Evolutionary conservation across 2,113 vertebrate genomes (phyloP).

Genomic region (Serinus canaria): DNA sequence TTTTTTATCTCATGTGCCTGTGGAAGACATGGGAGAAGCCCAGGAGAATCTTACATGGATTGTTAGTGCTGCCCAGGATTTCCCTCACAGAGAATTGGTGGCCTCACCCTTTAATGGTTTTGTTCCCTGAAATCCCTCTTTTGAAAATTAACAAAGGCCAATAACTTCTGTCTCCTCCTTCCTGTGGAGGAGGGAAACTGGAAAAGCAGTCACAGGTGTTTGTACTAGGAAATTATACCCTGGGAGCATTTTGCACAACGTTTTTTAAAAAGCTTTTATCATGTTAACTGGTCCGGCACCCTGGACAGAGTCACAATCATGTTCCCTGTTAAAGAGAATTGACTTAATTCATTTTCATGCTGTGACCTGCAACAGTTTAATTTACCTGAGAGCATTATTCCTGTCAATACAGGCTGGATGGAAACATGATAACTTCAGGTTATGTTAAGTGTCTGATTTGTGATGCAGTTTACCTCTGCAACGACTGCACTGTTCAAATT

Average conservation of each 20-base stretch:
- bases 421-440: constrained; percentile 38
- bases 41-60: not conserved
- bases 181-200: not conserved
- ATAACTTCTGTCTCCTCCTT: not conserved
- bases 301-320: not conserved
- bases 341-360: constrained; percentile 29
- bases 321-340: constrained; percentile 26
- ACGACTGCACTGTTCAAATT: constrained; percentile 60
- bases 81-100: not conserved
- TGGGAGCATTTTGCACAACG: not conserved
- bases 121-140: not conserved
- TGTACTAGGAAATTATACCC: not conserved
- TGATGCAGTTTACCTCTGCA: constrained; percentile 41
- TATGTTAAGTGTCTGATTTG: constrained; percentile 55
- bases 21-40: not conserved
- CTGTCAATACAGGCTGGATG: constrained; percentile 8
- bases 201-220: not conserved
- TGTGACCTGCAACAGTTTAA: constrained; percentile 36
- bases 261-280: not conserved
- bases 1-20: not conserved
- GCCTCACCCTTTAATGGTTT: not conserved
- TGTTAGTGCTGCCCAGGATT: not conserved
- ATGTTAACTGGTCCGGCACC: not conserved
- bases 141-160: not conserved
- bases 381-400: not conserved